Evolutionary conservation across 2,113 vertebrate genomes (phyloP), one percentile per base, ranked within the genome.

Genomic region (Colossoma macropomum): DNA sequence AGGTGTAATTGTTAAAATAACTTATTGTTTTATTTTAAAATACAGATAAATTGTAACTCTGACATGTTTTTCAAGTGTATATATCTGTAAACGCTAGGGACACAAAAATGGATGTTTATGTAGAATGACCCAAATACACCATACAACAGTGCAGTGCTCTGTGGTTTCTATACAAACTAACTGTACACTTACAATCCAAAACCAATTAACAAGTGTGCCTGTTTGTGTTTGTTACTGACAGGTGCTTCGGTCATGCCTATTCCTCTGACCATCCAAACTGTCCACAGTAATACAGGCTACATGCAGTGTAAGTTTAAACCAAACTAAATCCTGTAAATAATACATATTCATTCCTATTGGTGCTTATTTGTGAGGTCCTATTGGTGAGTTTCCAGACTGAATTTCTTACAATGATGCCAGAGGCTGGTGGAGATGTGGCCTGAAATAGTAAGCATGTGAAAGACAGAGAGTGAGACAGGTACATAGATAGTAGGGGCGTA

Each of bases 351-450:
- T 59, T 27, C 11, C 59, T 27, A 27, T 13, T 4, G 60, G 84
- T 52, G 60, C 23, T 50, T 32, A 66, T 21, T 59, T 17, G 38
- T 12, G 32, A 70, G 48, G 30, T 5, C 17, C 78, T 41, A 62
- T 41, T 45, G 41, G 34, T 38, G 19, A 38, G 72, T 63, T 28
- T 62, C 48, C 59, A 86, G 86, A 89, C 38, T 50, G 59, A 83
- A 87, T 75, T 77, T 89, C 91, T 92, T 93, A 93, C 92, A 90
- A 93, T 93, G 87, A 92, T 90, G 89, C 92, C 92, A 88, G 91
- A 92, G 66, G 93, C 91, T 60, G 92, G 91, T 83, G 92, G 92
- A 90, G 92, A 93, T n/a, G 91, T 90, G 86, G 92, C 90, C 92
- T 93, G 89, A 85, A 65, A 81, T 16, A 17, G 56, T 38, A 48